Percentiles rank a stretch among this genome's conserved stretches.
phyloP scores from a whole-genome alignment of 2,888 invertebrate genomes.

The Odontocolon sp. region DNA sequence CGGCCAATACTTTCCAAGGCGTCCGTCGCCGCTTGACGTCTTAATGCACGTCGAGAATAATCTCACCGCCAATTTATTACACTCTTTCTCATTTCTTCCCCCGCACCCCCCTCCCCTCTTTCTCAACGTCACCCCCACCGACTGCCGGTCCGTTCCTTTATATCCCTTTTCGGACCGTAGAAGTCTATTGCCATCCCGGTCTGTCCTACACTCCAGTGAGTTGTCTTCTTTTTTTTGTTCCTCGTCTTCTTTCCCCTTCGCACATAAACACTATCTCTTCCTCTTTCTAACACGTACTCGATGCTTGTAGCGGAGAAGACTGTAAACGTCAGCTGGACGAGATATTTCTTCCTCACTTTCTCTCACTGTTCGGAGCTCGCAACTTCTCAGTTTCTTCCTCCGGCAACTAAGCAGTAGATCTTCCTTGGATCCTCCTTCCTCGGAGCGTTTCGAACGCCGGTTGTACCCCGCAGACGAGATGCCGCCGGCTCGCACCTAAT shows the following conservation, averaged over 20 bases:
- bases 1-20: conserved; percentile 80
- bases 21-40: conserved; percentile 81
- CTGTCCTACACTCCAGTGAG: conserved; percentile 29
- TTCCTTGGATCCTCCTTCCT: conserved; percentile 9
- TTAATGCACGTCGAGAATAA: conserved; percentile 81
- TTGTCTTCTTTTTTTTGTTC: conserved; percentile 40
- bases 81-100: conserved; percentile 80
- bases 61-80: conserved; percentile 81
- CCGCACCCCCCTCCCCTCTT: conserved; percentile 44
- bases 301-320: conserved; percentile 59
- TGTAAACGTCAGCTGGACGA: conserved; percentile 61
- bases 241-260: conserved; percentile 25
- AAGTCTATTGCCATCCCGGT: conserved; percentile 54
- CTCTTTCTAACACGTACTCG: conserved; percentile 19
- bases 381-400: conserved; percentile 9
- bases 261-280: conserved; percentile 37
- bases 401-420: conserved; percentile 38
- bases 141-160: conserved; percentile 66
- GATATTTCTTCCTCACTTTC: conserved; percentile 47
- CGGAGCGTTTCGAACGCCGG: not conserved
- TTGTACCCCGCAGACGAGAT: conserved; percentile 27
- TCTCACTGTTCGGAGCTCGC: not conserved
- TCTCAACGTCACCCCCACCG: conserved; percentile 43
- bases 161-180: conserved; percentile 66
- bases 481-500: conserved; percentile 72